Evolutionary conservation across 2,113 vertebrate genomes (phyloP), one percentile per base, ranked within the genome.

Genomic region (Vanacampus margaritifer): DNA sequence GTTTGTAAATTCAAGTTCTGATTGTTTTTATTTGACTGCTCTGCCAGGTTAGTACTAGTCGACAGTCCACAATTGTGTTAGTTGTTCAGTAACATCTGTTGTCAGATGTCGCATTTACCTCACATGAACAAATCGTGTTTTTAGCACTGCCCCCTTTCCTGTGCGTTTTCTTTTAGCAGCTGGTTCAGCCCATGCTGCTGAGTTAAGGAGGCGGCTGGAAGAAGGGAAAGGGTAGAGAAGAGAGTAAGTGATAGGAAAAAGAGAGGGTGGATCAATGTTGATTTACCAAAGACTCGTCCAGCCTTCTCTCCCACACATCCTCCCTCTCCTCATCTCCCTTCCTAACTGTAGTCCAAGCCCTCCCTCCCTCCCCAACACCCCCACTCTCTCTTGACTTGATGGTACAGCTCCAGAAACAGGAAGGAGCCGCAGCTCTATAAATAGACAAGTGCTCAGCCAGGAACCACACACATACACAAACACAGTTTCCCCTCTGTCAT

Each of bases 331-430:
- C 60, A 43, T 43, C n/a, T 43, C 23, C 16, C 36, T 37, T 61
- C 59, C 59, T 16, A 24, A 43, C 60, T 62, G 60, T 41, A 62
- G 24, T 41, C 39, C 39, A 24, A 9, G 39, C 60, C 60, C 60
- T 62, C 69, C 70, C 45, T 78, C 68, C 57, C 64, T 64, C 67
- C 35, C 43, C 41, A 16, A 46, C n/a, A 11, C 65, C 76, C 64
- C 68, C 74, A 53, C 79, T 75, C 74, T 63, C 75, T 72, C 80
- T 73, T 74, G 74, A 74, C 78, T 75, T 79, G 85, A 87, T 90
- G 87, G 85, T 90, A 84, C 80, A 79, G 85, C 87, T 90, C 86
- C 84, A 87, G 87, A 88, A 90, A 89, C 89, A 89, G 89, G 89
- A 90, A 90, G 86, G 81, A 86, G 84, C 83, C 69, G 69, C 85